Percentiles rank a stretch among this genome's conserved stretches.
Conservation (phyloP, 2,797 vertebrate species). For the Malacoraja senta region DNA sequence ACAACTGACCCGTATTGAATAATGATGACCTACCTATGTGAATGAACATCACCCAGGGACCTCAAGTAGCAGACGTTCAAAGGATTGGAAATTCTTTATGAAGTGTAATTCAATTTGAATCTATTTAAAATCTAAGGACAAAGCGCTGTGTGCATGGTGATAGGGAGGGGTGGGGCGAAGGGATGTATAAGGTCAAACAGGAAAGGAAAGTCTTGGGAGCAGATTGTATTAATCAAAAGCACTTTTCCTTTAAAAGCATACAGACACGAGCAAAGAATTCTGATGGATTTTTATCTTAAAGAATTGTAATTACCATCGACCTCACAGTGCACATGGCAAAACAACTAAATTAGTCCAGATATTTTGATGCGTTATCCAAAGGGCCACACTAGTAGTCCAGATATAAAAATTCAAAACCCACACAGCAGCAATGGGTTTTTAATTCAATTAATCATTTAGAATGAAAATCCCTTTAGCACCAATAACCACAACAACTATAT, state of each 20-base stretch:
- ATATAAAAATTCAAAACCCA: too few relatives aligned
- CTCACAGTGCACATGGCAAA: too few relatives aligned
- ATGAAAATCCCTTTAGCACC: too few relatives aligned
- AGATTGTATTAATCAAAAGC: too few relatives aligned
- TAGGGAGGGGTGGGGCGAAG: background rate
- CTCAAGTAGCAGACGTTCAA: conserved; percentile 20
- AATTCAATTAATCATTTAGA: too few relatives aligned
- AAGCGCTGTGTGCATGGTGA: background rate
- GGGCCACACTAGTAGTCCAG: too few relatives aligned
- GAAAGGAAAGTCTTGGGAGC: background rate
- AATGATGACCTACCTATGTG: conserved; percentile 21
- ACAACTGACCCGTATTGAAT: conserved; percentile 39
- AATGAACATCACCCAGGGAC: conserved; percentile 39
- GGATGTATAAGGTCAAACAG: too few relatives aligned
- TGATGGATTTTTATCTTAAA: background rate
- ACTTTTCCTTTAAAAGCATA: background rate
- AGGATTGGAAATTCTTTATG: conserved; percentile 23
- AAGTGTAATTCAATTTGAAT: conserved; percentile 27
- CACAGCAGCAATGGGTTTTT: too few relatives aligned
- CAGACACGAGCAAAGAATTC: background rate
- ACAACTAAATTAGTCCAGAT: too few relatives aligned
- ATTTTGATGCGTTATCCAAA: too few relatives aligned
- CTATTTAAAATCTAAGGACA: conserved; percentile 30
- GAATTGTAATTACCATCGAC: background rate
- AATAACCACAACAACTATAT: too few relatives aligned